phyloP scores from a whole-genome alignment of 2,888 invertebrate species.

The Phania funesta region DNA sequence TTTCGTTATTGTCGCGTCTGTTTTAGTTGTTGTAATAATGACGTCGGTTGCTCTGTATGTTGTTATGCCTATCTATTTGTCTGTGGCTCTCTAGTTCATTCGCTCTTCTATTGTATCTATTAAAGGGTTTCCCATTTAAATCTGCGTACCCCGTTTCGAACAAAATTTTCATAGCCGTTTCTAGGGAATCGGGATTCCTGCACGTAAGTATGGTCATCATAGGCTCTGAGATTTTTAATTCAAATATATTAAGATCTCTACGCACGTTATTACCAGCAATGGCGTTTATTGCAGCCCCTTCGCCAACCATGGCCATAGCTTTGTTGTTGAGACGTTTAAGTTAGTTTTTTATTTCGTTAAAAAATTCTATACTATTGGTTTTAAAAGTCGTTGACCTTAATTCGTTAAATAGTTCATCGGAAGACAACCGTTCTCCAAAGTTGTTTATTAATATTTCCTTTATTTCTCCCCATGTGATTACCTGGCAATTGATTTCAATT shows the following conservation, averaged over 20 bases:
- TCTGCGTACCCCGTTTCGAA: conserved; percentile 6
- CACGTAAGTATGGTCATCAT: background rate
- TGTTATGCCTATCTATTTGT: background rate
- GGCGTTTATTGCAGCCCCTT: conserved; percentile 11
- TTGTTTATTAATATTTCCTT: conserved; percentile 57
- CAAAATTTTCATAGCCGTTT: background rate
- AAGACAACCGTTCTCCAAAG: conserved; percentile 53
- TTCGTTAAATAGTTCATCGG: conserved; percentile 53
- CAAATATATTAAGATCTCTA: conserved; percentile 52
- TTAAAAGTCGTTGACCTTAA: conserved; percentile 47
- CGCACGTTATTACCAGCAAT: conserved; percentile 50
- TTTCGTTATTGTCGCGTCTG: conserved; percentile 5
- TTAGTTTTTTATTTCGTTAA: conserved; percentile 53
- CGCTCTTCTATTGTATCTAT: conserved; percentile 51
- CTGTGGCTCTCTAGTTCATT: background rate
- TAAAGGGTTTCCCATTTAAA: conserved; percentile 54
- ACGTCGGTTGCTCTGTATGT: background rate
- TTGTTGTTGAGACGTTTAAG: conserved; percentile 53
- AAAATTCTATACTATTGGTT: conserved; percentile 55
- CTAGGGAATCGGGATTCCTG: conserved; percentile 7
- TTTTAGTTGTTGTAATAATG: background rate
- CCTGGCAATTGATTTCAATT: conserved; percentile 60
- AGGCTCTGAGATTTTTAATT: background rate
- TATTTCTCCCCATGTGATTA: conserved; percentile 49
- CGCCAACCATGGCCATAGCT: conserved; percentile 16